Evolutionary conservation across 2,888 invertebrate species (phyloP).

Genomic region (Hypselothyrea guttata): DNA sequence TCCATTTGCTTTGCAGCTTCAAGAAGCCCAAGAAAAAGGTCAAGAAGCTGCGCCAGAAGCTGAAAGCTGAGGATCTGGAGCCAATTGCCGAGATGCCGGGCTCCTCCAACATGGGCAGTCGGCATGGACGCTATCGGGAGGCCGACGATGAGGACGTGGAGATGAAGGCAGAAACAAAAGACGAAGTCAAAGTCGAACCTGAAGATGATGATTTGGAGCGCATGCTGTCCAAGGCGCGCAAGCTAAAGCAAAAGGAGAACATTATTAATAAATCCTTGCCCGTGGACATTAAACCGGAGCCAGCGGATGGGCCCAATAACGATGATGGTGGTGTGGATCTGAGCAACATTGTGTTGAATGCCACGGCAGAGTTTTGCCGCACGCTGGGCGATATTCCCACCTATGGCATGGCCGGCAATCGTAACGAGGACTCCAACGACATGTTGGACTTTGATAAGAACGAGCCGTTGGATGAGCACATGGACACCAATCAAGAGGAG

Average conservation of each 20-base stretch:
- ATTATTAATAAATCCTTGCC: constrained; percentile 78
- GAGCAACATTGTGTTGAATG: constrained; percentile 90
- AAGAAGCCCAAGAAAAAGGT: constrained; percentile 93
- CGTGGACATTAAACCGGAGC: constrained; percentile 83
- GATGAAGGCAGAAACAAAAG: constrained; percentile 81
- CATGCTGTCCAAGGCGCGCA: constrained; percentile 88
- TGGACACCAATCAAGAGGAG: constrained; percentile 80
- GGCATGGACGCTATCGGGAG: constrained; percentile 66
- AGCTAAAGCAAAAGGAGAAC: constrained; percentile 85
- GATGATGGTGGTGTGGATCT: constrained; percentile 51
- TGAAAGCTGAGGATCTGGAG: constrained; percentile 89
- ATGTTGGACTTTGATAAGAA: constrained; percentile 83
- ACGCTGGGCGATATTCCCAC: constrained; percentile 97
- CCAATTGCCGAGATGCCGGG: constrained; percentile 78
- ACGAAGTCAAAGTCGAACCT: constrained; percentile 82
- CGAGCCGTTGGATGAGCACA: constrained; percentile 80
- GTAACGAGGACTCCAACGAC: constrained; percentile 89
- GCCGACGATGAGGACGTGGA: constrained; percentile 82
- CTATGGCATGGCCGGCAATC: constrained; percentile 94
- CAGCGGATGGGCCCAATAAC: constrained; percentile 72
- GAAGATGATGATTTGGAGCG: constrained; percentile 88
- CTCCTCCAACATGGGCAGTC: constrained; percentile 78
- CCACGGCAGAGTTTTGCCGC: constrained; percentile 98
- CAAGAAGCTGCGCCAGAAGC: constrained; percentile 86
- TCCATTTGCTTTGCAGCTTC: constrained; percentile 83